Evolutionary conservation across 2,113 vertebrate species (phyloP), one percentile per base, ranked within the genome.

Genomic region (Stigmatopora argus): DNA sequence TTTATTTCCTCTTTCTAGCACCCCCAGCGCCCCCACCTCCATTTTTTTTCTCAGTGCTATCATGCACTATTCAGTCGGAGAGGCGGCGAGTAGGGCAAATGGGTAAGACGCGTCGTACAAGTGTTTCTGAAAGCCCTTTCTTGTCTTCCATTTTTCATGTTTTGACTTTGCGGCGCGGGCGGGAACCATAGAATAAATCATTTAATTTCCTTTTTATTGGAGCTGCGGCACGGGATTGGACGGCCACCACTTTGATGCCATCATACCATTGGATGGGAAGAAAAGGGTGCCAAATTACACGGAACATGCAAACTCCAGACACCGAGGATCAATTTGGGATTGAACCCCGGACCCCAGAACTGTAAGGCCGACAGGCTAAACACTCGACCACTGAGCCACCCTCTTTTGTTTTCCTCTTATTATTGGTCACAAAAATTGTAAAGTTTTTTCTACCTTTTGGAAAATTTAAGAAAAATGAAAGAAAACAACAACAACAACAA

Each of bases 171-270:
- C 80, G 80, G 78, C 74, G 74, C 52, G 71, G 84, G 78, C 74
- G 67, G 86, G 73, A 62, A 23, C 78, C 80, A 81, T 72, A 75
- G 76, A 81, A 90, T 90, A 77, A 90, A 89, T 91, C 85, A 86
- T 91, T 90, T 83, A 88, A 87, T 88, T 85, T 89, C 70, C 79
- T 85, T 89, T 89, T 89, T 83, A 90, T 86, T 87, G 83, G 38
- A 9, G 78, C 72, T 48, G 45, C 23, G 66, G 88, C 81, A 74
- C 79, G 83, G 80, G 82, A 74, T 85, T 61, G 69, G 77, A 74
- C 78, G 72, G 80, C 78, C 1, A 81, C 71, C 77, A 78, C 78
- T 88, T 87, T 90, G 88, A 89, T 86, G 83, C 79, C 75, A 73
- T 78, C 80, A 85, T 83, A 78, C 69, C 82, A 78, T 65, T 67